These are phyloP conservation scores for Habropoda laboriosa DNA, from an alignment of 1,140 invertebrate species.

Conservation along the genomic window DNA sequence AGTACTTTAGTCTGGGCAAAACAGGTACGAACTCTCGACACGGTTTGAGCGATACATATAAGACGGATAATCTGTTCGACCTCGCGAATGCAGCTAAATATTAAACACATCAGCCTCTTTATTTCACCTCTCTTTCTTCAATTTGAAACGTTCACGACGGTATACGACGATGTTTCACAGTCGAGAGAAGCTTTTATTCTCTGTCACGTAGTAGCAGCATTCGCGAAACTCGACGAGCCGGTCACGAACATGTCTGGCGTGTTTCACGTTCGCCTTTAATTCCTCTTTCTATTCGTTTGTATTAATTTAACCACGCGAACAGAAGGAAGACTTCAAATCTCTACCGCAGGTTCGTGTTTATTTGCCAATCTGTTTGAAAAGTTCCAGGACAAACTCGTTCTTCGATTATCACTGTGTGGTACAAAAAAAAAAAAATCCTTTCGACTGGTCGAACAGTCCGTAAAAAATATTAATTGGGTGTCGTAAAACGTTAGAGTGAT, in stretches of 20 bases:
- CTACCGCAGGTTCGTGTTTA: not conserved
- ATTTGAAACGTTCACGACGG: no score
- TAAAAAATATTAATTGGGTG: no score
- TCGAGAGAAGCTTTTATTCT: conserved; percentile 19
- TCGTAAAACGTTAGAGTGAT: no score
- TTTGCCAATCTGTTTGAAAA: no score
- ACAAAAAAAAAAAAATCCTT: no score
- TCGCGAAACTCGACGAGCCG: conserved; percentile 11
- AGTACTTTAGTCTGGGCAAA: no score
- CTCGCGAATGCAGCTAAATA: conserved; percentile 6
- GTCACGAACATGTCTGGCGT: not conserved
- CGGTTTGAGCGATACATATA: not conserved
- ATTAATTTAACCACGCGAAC: not conserved
- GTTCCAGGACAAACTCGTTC: no score
- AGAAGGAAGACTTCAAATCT: not conserved
- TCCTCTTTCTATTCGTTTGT: conserved; percentile 1
- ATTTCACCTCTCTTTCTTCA: no score
- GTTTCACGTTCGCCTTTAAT: not conserved
- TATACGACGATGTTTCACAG: not conserved
- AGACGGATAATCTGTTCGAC: not conserved
- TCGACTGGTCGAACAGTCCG: no score
- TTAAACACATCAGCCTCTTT: not conserved
- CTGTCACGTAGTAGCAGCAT: conserved; percentile 27
- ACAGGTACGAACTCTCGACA: not conserved
- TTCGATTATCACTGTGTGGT: no score